Percentiles rank a stretch among this genome's conserved stretches.
These are phyloP conservation scores for Cremastobaeus sp. DNA, from an alignment of 2,888 invertebrate genomes.

Conservation along the genomic window DNA sequence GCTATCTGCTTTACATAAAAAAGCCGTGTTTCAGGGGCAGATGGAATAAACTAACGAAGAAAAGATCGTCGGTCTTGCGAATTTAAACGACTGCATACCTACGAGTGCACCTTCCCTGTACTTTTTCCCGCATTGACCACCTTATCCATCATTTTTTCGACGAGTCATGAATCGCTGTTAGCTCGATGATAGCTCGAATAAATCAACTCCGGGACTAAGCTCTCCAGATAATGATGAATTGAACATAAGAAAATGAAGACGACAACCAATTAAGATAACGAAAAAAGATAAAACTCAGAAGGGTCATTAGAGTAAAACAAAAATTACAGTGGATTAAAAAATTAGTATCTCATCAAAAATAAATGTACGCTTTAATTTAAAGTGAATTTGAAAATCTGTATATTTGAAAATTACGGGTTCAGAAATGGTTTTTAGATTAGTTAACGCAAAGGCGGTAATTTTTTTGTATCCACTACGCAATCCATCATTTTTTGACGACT, in stretches of 20 bases:
- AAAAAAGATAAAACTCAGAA: neutral
- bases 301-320: too few relatives aligned
- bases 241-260: neutral
- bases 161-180: slow-evolving; percentile 44
- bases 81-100: slow-evolving; percentile 43
- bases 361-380: too few relatives aligned
- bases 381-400: too few relatives aligned
- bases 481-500: slow-evolving; percentile 54
- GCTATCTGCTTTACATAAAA: slow-evolving; percentile 54
- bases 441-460: too few relatives aligned
- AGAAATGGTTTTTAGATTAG: too few relatives aligned
- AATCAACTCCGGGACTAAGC: slow-evolving; percentile 24
- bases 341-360: too few relatives aligned
- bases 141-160: slow-evolving; percentile 3
- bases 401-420: too few relatives aligned
- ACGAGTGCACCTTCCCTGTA: slow-evolving; percentile 17
- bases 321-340: too few relatives aligned
- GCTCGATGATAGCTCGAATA: slow-evolving; percentile 36
- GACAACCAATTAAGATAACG: neutral
- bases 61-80: slow-evolving; percentile 38
- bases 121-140: neutral
- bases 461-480: slow-evolving; percentile 4
- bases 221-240: neutral
- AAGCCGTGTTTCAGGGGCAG: slow-evolving; percentile 47
- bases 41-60: slow-evolving; percentile 47